Percentiles rank a stretch among this genome's conserved stretches.
These are phyloP conservation scores for Cheilosia variabilis DNA, from an alignment of 2,888 invertebrate species.

Conservation along the genomic window DNA sequence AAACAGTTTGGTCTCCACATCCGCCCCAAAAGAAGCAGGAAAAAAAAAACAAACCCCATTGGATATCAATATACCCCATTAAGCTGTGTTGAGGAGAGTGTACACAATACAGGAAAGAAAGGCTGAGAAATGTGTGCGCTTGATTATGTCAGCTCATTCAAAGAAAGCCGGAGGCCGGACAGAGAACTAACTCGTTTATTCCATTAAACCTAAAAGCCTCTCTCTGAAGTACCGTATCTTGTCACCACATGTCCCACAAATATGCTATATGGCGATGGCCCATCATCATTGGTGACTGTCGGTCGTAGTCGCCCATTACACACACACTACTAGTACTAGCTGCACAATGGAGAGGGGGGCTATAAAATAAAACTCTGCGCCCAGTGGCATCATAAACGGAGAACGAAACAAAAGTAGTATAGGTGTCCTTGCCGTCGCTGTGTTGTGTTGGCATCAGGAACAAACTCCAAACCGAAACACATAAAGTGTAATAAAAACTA, in stretches of 20 bases:
- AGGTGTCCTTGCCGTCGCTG: conserved; percentile 33
- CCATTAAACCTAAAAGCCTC: conserved; percentile 74
- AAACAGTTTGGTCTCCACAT: not conserved
- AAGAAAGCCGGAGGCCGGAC: conserved; percentile 52
- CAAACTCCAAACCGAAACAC: conserved; percentile 33
- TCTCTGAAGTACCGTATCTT: conserved; percentile 54
- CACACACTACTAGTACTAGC: conserved; percentile 41
- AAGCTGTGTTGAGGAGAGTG: conserved; percentile 39
- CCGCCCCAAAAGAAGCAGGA: not conserved
- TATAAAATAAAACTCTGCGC: conserved; percentile 66
- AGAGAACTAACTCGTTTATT: conserved; percentile 74
- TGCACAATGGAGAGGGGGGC: conserved; percentile 29
- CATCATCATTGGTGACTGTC: conserved; percentile 48
- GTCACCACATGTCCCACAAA: conserved; percentile 63
- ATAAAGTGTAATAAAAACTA: conserved; percentile 70
- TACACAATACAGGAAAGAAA: not conserved
- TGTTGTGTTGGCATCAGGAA: not conserved
- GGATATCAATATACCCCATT: conserved; percentile 68
- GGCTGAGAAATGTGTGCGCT: conserved; percentile 14
- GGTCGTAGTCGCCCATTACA: conserved; percentile 52
- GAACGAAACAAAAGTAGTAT: conserved; percentile 2
- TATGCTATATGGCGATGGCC: conserved; percentile 44
- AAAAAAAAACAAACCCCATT: not conserved
- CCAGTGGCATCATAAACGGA: conserved; percentile 51
- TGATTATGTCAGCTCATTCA: conserved; percentile 71